phyloP scores from a whole-genome alignment of 2,797 vertebrate genomes.

The Cuniculus paca region DNA sequence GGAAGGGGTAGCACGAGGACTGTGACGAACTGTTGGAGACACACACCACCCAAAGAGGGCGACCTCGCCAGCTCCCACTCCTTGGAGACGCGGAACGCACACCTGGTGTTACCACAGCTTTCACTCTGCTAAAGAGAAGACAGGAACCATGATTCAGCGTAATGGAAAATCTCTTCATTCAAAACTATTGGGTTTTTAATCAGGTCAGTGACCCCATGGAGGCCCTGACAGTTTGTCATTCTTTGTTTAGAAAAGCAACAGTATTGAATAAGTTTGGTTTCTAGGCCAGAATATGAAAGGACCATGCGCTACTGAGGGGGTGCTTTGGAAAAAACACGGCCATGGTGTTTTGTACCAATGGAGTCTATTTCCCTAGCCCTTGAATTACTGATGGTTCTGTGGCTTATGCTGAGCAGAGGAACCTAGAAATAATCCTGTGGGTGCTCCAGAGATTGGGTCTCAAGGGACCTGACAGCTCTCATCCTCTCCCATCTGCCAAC shows the following conservation, averaged over 20 bases:
- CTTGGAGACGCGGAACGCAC: background rate
- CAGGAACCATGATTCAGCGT: background rate
- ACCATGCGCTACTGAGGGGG: background rate
- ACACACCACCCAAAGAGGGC: background rate
- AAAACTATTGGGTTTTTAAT: background rate
- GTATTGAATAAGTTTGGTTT: background rate
- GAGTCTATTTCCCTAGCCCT: background rate
- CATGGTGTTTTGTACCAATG: background rate
- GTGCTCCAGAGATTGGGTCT: background rate
- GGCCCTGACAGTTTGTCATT: background rate
- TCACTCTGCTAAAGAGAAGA: background rate
- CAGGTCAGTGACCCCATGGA: background rate
- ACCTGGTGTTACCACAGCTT: background rate
- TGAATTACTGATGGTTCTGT: background rate
- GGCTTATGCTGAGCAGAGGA: background rate
- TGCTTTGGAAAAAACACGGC: background rate
- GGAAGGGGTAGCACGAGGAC: background rate
- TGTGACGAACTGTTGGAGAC: background rate
- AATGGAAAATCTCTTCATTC: background rate
- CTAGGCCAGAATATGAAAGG: background rate
- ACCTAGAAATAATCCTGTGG: background rate
- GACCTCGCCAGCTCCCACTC: background rate
- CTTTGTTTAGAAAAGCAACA: background rate
- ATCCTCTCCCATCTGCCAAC: background rate
- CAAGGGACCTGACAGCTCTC: background rate